These are phyloP conservation scores for Microcaecilia unicolor DNA, from an alignment of 2,797 vertebrate species.

Conservation along the genomic window DNA sequence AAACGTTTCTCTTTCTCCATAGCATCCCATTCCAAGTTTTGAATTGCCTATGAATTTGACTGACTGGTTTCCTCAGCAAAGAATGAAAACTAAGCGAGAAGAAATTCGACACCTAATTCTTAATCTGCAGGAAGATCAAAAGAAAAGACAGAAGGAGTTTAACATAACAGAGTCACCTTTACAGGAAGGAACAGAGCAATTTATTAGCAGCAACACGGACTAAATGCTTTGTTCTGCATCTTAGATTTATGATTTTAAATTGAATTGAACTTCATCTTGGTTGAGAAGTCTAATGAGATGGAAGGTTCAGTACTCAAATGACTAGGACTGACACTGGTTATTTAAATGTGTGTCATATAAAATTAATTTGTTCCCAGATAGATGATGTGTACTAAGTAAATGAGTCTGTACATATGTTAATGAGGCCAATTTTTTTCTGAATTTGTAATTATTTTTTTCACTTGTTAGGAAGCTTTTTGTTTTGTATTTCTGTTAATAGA, in stretches of 20 bases:
- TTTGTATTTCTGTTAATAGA: constrained; percentile 71
- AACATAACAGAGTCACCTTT: constrained; percentile 53
- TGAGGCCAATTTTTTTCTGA: constrained; percentile 73
- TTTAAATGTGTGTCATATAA: constrained; percentile 60
- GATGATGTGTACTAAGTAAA: constrained; percentile 65
- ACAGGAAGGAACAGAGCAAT: constrained; percentile 45
- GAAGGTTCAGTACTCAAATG: constrained; percentile 35
- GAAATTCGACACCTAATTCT: constrained; percentile 87
- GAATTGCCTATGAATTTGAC: constrained; percentile 83
- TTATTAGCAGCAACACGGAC: constrained; percentile 47
- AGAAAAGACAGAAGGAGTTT: constrained; percentile 57
- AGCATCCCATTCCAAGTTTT: constrained; percentile 87
- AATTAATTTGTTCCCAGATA: constrained; percentile 49
- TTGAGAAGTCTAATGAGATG: constrained; percentile 39
- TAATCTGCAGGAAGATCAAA: constrained; percentile 73
- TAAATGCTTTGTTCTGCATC: constrained; percentile 50
- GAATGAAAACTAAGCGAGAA: constrained; percentile 93
- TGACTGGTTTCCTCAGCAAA: constrained; percentile 88
- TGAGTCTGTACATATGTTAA: constrained; percentile 76
- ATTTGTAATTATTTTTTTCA: constrained; percentile 80
- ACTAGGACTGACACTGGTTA: constrained; percentile 51
- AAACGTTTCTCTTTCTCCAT: constrained; percentile 12
- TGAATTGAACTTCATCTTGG: constrained; percentile 26
- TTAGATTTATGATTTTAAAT: constrained; percentile 37
- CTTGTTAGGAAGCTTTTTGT: constrained; percentile 66